Conservation (phyloP, 2,797 vertebrate species). For the Rhinogobio ventralis region DNA sequence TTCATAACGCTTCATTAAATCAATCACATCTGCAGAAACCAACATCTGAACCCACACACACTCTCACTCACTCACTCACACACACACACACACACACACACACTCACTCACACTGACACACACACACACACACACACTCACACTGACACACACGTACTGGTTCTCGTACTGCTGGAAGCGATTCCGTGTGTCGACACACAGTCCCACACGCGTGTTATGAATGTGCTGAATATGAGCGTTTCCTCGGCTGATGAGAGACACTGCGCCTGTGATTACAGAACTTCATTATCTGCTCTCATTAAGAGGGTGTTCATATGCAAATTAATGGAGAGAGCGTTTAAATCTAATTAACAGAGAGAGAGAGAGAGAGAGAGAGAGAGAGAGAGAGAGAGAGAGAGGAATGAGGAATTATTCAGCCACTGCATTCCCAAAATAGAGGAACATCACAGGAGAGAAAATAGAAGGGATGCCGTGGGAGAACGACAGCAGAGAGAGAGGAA, state of each 20-base stretch:
- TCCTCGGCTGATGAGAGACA: conserved; percentile 23
- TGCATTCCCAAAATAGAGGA: conserved; percentile 31
- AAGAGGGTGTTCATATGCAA: conserved; percentile 53
- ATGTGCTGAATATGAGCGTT: conserved; percentile 8
- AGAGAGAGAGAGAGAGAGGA: no score
- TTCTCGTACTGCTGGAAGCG: no score
- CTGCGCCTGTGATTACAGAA: conserved; percentile 24
- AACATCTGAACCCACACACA: not conserved
- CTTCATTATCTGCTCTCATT: conserved; percentile 54
- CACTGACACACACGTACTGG: no score
- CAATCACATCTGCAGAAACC: no score
- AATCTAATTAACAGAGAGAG: conserved; percentile 58
- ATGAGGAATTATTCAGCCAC: not conserved
- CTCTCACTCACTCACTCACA: no score
- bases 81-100: no score
- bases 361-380: conserved; percentile 38
- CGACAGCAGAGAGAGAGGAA: not conserved
- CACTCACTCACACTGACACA: no score
- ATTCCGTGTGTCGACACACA: no score
- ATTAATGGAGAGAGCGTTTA: conserved; percentile 46
- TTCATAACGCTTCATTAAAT: no score
- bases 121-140: no score
- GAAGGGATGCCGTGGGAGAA: not conserved
- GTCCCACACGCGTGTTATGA: not conserved
- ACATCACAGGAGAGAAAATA: not conserved